phyloP scores from a whole-genome alignment of 2,888 invertebrate genomes.

The Balanococcus diminutus region DNA sequence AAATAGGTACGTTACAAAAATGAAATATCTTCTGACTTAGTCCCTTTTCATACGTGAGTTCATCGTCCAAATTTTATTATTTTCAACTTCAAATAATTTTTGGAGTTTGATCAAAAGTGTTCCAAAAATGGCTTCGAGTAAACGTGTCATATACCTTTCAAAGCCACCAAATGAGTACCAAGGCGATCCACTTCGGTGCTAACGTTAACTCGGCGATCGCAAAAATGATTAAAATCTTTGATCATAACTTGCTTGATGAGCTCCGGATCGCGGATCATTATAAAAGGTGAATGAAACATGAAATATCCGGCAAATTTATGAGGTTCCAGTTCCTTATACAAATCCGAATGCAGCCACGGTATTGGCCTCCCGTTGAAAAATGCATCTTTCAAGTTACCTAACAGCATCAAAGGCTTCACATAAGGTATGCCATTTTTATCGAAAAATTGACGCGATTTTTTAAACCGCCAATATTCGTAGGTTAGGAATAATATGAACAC shows the following conservation, averaged over 20 bases:
- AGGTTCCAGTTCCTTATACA: constrained; percentile 61
- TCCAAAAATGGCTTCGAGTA: neutral
- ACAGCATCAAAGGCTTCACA: constrained; percentile 61
- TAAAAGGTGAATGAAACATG: constrained; percentile 63
- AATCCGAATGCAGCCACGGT: constrained; percentile 60
- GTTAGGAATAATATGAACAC: too few species aligned
- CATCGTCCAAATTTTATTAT: neutral
- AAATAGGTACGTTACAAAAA: neutral
- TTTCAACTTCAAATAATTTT: too few species aligned
- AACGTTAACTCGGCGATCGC: constrained; percentile 62
- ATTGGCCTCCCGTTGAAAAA: constrained; percentile 60
- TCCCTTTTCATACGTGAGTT: neutral
- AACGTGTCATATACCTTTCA: too few species aligned
- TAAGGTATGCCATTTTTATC: constrained; percentile 61
- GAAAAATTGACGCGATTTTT: constrained; percentile 60
- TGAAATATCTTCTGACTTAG: too few species aligned
- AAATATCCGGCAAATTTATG: constrained; percentile 63
- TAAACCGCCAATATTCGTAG: neutral
- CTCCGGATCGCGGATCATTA: constrained; percentile 63
- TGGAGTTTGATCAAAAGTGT: neutral
- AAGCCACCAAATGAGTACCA: constrained; percentile 62
- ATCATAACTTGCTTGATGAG: constrained; percentile 64
- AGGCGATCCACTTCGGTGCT: constrained; percentile 61
- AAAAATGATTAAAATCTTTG: constrained; percentile 64
- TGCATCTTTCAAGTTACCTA: constrained; percentile 62